A percentile compares a stretch with the other conserved stretches of the same genome.
These are phyloP conservation scores for Neodontobutis hainanensis DNA, from an alignment of 2,113 vertebrate genomes.

Conservation along the genomic window DNA sequence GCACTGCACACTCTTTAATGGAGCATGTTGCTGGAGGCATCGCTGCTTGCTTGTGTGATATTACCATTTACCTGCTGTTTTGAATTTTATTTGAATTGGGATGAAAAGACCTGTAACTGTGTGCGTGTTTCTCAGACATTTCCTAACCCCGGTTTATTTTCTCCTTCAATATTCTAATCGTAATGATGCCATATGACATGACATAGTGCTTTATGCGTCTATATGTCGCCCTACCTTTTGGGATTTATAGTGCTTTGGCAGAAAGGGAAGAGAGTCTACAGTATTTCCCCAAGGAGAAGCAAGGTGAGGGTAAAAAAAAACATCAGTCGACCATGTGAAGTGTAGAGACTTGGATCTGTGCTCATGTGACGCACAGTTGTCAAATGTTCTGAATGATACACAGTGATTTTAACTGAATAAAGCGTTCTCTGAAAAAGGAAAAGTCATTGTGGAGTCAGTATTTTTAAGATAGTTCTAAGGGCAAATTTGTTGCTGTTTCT, in stretches of 20 bases:
- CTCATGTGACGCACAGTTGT: conserved; percentile 63
- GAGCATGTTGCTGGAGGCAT: conserved; percentile 75
- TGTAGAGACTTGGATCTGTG: conserved; percentile 54
- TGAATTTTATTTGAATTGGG: conserved; percentile 79
- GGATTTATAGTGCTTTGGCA: conserved; percentile 67
- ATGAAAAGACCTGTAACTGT: conserved; percentile 73
- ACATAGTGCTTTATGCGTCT: conserved; percentile 64
- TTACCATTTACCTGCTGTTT: conserved; percentile 77
- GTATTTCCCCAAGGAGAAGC: conserved; percentile 71
- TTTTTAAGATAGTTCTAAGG: not conserved
- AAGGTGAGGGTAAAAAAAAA: conserved; percentile 67
- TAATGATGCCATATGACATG: conserved; percentile 66
- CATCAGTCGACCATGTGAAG: conserved; percentile 71
- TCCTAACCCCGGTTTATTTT: conserved; percentile 62
- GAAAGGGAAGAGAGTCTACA: conserved; percentile 32
- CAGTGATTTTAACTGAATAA: conserved; percentile 13
- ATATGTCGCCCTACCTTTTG: conserved; percentile 54
- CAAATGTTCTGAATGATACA: conserved; percentile 44
- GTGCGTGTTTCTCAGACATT: conserved; percentile 52
- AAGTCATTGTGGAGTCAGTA: conserved; percentile 1
- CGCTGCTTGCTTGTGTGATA: conserved; percentile 74
- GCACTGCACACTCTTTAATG: conserved; percentile 66
- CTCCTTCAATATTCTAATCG: conserved; percentile 59
- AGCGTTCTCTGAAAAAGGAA: conserved; percentile 12
- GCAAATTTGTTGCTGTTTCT: not conserved